Evolutionary conservation across 2,113 vertebrate genomes (phyloP), one percentile per base, ranked within the genome.

Genomic region (Myiozetetes cayanensis): DNA sequence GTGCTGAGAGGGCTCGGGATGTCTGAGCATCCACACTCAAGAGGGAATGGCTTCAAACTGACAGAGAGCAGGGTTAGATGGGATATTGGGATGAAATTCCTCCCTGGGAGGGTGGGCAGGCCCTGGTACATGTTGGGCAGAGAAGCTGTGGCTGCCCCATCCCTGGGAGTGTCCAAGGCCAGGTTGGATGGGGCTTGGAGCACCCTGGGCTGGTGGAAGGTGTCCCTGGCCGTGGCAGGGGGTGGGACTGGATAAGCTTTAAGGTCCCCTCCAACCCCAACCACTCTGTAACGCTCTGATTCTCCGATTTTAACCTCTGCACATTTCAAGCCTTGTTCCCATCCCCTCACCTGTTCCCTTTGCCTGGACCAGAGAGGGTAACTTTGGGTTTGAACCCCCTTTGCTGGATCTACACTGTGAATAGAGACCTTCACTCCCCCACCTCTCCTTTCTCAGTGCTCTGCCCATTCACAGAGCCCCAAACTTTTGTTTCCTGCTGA

Each of bases 151-250:
- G 46, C 44, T 74, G 46, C 15, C 11, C 28, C 47, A 35, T 62
- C 41, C n/a, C 63, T 70, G 47, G 47, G 0, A 49, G 55, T 43
- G 59, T 1, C 30, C 63, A 15, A 43, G 39, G 25, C 12, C 63
- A 35, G n/a, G 9, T 0, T 76, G 78, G 70, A 25, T 0, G 0
- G 10, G 13, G 39, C 10, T 61, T 46, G 70, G 79, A 43, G 28
- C 37, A 52, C 0, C 30, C 61, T 52, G 70, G 28, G 8, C 8
- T 1, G 6, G 27, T 33, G 72, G 25, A 5, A 71, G 14, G 2
- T 68, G n/a, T 49, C 47, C 47, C 62, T 83, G 62, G 13, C 39
- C 30, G 11, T 18, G 53, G 72, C 50, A 75, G n/a, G 28, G 3
- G 49, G 5, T n/a, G 72, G 4, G 12, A 19, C 44, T 27, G 63